Percentiles rank a stretch among this genome's conserved stretches.
Evolutionary conservation across 2,888 invertebrate genomes (phyloP).

Genomic region (Lasioglossum oenotherae): DNA sequence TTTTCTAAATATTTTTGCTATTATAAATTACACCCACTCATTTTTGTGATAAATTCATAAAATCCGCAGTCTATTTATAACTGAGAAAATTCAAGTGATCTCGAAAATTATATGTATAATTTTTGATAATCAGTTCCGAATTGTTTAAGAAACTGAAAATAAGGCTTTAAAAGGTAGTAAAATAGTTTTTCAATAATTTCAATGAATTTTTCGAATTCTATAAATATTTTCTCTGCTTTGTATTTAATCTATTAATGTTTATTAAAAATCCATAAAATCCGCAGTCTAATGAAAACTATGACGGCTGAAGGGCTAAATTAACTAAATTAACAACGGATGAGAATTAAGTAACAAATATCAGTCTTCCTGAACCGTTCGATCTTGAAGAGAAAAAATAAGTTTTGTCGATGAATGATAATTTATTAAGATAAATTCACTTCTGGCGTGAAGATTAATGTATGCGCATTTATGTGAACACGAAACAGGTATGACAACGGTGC

Average conservation of each 20-base stretch:
- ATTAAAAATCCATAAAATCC: too few species aligned
- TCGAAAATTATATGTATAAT: background rate
- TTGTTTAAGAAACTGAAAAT: background rate
- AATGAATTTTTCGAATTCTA: too few species aligned
- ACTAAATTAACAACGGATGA: background rate
- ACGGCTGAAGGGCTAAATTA: background rate
- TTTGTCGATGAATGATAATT: background rate
- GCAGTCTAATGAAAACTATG: too few species aligned
- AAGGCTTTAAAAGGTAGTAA: background rate
- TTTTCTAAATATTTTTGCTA: too few species aligned
- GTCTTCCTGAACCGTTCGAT: background rate
- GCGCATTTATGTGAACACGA: slow-evolving; percentile 76
- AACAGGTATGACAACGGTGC: slow-evolving; percentile 95
- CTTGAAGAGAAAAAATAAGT: background rate
- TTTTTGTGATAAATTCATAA: too few species aligned
- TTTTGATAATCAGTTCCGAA: background rate
- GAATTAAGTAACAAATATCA: background rate
- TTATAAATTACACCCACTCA: too few species aligned
- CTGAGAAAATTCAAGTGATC: background rate
- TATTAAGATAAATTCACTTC: background rate
- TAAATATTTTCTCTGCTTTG: too few species aligned
- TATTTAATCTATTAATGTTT: too few species aligned
- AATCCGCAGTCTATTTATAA: background rate
- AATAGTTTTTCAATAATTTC: background rate
- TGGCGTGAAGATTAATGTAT: background rate